Evolutionary conservation across 2,888 invertebrate genomes (phyloP).

Genomic region (Hypomecis atomaria): DNA sequence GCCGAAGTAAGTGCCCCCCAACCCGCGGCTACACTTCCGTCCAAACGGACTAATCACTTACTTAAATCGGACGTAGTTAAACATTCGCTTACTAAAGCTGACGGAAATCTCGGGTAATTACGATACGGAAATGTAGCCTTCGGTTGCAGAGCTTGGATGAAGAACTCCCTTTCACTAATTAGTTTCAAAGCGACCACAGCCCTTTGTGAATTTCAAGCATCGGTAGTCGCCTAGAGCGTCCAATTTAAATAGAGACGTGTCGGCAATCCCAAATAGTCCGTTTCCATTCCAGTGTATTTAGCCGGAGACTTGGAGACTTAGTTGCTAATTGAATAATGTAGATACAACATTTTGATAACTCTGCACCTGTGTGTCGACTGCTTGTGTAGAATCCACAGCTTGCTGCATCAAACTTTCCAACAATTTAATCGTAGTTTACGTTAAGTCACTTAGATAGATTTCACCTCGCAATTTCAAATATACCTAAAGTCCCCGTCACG

Average conservation of each 20-base stretch:
- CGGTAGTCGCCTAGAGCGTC: slow-evolving; percentile 70
- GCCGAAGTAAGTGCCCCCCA: slow-evolving; percentile 90
- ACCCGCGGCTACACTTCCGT: slow-evolving; percentile 66
- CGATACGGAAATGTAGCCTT: slow-evolving; percentile 73
- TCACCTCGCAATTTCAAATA: slow-evolving; percentile 44
- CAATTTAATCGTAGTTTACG: slow-evolving; percentile 36
- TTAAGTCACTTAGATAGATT: slow-evolving; percentile 53
- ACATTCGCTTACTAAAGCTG: slow-evolving; percentile 37
- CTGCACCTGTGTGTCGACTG: slow-evolving; percentile 66
- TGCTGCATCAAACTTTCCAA: slow-evolving; percentile 81
- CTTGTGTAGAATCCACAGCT: slow-evolving; percentile 82
- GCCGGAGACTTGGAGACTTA: slow-evolving; percentile 68
- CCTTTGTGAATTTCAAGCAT: slow-evolving; percentile 81
- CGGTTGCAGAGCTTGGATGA: slow-evolving; percentile 68
- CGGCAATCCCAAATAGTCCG: slow-evolving; percentile 66
- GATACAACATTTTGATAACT: slow-evolving; percentile 54
- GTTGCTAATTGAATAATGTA: slow-evolving; percentile 69
- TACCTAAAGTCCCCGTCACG: no score
- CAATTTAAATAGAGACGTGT: slow-evolving; percentile 76
- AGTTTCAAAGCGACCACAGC: slow-evolving; percentile 80
- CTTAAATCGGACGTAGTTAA: slow-evolving; percentile 30
- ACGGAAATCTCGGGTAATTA: slow-evolving; percentile 51
- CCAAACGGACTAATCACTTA: slow-evolving; percentile 35
- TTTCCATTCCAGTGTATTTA: slow-evolving; percentile 68
- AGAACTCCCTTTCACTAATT: slow-evolving; percentile 76